phyloP scores from a whole-genome alignment of 2,113 vertebrate genomes.

The Austrofundulus limnaeus region DNA sequence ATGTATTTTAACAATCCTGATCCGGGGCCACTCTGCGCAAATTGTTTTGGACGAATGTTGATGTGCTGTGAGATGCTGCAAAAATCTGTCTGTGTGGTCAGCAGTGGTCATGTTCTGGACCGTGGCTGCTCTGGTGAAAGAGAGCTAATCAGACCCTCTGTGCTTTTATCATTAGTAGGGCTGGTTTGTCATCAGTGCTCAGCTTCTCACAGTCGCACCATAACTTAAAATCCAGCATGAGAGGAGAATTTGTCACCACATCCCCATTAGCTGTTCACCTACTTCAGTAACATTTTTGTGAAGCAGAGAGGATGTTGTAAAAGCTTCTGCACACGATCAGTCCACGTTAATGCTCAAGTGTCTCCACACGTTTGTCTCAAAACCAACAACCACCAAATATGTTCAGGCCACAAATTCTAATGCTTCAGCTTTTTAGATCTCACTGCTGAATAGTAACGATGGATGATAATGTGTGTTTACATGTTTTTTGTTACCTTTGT shows the following conservation, averaged over 20 bases:
- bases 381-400: too few species aligned
- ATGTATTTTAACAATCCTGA: conserved; percentile 66
- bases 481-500: too few species aligned
- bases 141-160: conserved; percentile 34
- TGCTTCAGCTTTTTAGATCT: too few species aligned
- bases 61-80: conserved; percentile 30
- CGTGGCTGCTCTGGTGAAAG: conserved; percentile 1
- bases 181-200: conserved; percentile 21
- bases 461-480: too few species aligned
- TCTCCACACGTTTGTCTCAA: too few species aligned
- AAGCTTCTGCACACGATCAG: not conserved
- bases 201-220: conserved; percentile 20
- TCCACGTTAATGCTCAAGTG: too few species aligned
- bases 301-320: too few species aligned
- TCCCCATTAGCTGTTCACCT: conserved; percentile 30
- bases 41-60: conserved; percentile 71
- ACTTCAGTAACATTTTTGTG: conserved; percentile 30
- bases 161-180: conserved; percentile 35
- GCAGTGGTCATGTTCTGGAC: conserved; percentile 6
- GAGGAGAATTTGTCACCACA: conserved; percentile 52
- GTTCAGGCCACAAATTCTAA: too few species aligned
- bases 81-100: conserved; percentile 39
- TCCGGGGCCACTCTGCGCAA: conserved; percentile 64
- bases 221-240: conserved; percentile 54
- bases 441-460: too few species aligned